phyloP scores from a whole-genome alignment of 2,888 invertebrate species.

The Drosophila bunnanda region DNA sequence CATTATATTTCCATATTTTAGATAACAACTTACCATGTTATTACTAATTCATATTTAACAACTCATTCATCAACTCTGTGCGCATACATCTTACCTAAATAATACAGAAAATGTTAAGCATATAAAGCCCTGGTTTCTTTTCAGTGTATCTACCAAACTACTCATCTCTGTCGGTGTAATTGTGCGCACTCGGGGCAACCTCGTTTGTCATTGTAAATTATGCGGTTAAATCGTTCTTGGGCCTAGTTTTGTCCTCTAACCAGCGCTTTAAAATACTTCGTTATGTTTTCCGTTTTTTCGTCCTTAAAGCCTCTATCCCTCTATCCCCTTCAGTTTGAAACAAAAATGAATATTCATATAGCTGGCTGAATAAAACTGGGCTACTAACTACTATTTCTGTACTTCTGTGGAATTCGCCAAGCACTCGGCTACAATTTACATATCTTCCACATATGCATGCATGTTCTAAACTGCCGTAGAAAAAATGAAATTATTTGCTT shows the following conservation, averaged over 20 bases:
- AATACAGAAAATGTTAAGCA: background rate
- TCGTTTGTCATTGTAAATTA: constrained; percentile 80
- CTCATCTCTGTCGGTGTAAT: constrained; percentile 58
- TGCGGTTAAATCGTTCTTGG: constrained; percentile 73
- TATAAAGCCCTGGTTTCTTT: background rate
- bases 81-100: background rate
- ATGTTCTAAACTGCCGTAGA: constrained; percentile 6
- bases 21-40: too few species aligned
- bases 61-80: background rate
- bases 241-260: constrained; percentile 35
- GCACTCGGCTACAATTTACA: constrained; percentile 56
- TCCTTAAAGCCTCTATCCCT: constrained; percentile 11
- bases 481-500: constrained; percentile 26
- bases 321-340: background rate
- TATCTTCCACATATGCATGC: constrained; percentile 54
- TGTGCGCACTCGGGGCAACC: constrained; percentile 65
- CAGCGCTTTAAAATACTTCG: constrained; percentile 20
- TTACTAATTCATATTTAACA: too few species aligned
- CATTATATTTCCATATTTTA: too few species aligned
- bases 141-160: constrained; percentile 10
- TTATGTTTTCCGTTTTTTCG: constrained; percentile 5
- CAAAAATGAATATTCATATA: constrained; percentile 51
- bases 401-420: constrained; percentile 43
- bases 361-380: constrained; percentile 20
- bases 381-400: constrained; percentile 29